phyloP scores from a whole-genome alignment of 2,888 invertebrate genomes.

The Phyto melanocephala region DNA sequence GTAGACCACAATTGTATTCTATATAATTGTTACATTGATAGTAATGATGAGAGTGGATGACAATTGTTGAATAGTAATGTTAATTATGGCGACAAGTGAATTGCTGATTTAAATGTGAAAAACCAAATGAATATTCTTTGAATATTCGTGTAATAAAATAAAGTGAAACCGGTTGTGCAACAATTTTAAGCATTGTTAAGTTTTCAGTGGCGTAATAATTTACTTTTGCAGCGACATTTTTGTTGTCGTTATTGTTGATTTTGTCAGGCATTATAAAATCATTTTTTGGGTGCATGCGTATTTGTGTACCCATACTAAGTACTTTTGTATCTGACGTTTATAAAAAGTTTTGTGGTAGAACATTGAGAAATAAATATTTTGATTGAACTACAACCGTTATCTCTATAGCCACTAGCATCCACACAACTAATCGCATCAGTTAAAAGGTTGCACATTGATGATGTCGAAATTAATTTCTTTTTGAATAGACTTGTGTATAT shows the following conservation, averaged over 20 bases:
- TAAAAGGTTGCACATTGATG: conserved; percentile 15
- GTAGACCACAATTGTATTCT: no score
- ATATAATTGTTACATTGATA: no score
- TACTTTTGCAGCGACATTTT: conserved; percentile 3
- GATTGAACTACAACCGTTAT: conserved; percentile 4
- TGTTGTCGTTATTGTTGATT: not conserved
- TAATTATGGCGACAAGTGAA: not conserved
- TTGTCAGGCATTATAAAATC: conserved; percentile 25
- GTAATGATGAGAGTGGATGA: no score
- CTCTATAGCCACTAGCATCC: not conserved
- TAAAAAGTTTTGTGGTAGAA: conserved; percentile 23
- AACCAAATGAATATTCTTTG: not conserved
- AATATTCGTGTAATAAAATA: not conserved
- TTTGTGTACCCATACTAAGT: conserved; percentile 34
- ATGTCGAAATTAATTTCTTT: conserved; percentile 29
- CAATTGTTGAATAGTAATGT: no score
- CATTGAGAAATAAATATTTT: conserved; percentile 25
- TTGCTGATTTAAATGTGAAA: not conserved
- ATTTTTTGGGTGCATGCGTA: not conserved
- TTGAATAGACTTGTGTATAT: no score
- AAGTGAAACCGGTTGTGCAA: not conserved
- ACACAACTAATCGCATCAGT: not conserved
- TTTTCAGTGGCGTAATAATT: conserved; percentile 35
- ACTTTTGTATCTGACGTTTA: conserved; percentile 39
- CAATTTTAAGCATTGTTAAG: conserved; percentile 28